Base-by-base conservation (phyloP, 2,797 vertebrate species). In the Distichodus sexfasciatus region DNA sequence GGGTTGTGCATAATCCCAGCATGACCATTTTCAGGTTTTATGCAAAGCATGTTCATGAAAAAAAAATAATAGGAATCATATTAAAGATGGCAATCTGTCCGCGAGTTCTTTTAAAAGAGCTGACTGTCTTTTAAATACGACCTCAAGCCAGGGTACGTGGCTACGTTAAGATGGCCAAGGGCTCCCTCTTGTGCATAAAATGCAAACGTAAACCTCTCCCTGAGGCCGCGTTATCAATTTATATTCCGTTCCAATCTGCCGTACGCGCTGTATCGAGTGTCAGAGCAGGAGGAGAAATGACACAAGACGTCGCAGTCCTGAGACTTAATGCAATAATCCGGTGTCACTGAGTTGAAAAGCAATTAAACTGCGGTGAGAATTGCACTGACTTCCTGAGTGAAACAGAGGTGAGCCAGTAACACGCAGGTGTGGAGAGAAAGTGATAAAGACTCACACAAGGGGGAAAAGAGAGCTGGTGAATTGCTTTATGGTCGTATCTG, bases 171-270 rank as follows among this genome's bases (percentile, higher is more conserved):
- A 72, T 47, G 29, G 60, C 44, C 50, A 40, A 69, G 28, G 36
- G 21, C 69, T 70, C 76, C 67, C 72, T 69, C 72, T 59, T 72
- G 65, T 72, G 76, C 59, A 8, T 54, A 66, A 23, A 61, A 43
- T 17, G 55, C 2, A 33, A 24, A 50, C 6, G 15, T 15, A 21
- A 58, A 50, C 21, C 40, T 41, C 26, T 54, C 17, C 6, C 17
- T 8, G 8, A 50, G 23, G 15, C 55, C 44, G 3, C 35, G 38
- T 21, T 53, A 33, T 15, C 48, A 17, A n/a, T n/a, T n/a, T 17
- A 15, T 17, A n/a, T 60, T 2, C 7, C 14, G 29, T 17, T 33
- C 17, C 11, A 6, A 15, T 54, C 17, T 10, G 12, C 9, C 15
- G 9, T 6, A n/a, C 11, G 24, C 21, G 23, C 24, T 33, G 40